Percentiles rank a stretch among this genome's conserved stretches.
phyloP scores from a whole-genome alignment of 2,113 vertebrate genomes.

The Protobothrops mucrosquamatus region DNA sequence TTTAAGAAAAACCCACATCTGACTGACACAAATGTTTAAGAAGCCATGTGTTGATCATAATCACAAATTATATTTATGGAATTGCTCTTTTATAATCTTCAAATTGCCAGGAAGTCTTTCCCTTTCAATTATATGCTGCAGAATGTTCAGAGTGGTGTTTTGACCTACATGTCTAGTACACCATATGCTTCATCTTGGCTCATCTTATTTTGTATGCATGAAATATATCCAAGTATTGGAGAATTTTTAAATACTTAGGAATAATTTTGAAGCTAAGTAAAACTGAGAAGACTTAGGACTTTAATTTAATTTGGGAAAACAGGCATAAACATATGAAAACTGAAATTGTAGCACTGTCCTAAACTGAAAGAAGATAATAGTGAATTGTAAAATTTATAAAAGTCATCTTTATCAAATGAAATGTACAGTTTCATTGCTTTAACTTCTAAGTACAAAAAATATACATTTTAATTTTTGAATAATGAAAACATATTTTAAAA shows the following conservation, averaged over 20 bases:
- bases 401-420: background rate
- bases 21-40: background rate
- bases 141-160: background rate
- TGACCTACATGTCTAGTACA: background rate
- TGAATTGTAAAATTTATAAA: background rate
- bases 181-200: conserved; percentile 6
- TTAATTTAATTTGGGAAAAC: background rate
- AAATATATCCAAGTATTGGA: background rate
- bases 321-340: background rate
- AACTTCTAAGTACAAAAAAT: background rate
- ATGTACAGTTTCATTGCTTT: background rate
- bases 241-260: background rate
- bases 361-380: background rate
- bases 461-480: background rate
- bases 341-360: background rate
- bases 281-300: background rate
- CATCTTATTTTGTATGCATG: background rate
- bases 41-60: background rate
- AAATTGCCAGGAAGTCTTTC: background rate
- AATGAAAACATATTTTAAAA: background rate
- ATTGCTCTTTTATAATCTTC: background rate
- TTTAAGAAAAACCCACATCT: background rate
- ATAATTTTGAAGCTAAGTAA: background rate
- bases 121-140: background rate
- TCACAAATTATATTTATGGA: background rate